Conservation (phyloP, 2,113 vertebrate species). For the Mastomys natalensis region DNA sequence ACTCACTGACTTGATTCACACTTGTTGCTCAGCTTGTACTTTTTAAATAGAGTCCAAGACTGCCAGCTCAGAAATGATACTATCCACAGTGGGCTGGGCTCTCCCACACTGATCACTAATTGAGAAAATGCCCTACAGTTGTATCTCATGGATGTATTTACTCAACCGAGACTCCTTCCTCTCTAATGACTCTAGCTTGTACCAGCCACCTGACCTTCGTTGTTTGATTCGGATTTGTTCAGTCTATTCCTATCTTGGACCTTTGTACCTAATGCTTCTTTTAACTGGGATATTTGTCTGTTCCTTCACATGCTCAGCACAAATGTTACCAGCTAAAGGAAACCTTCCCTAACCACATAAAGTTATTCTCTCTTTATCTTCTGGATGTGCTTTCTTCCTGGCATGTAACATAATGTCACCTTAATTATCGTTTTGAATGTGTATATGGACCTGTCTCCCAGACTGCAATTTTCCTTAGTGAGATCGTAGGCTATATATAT, state of each 20-base stretch:
- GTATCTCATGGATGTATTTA: not conserved
- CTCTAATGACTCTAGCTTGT: not conserved
- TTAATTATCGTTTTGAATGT: not conserved
- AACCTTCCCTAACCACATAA: not conserved
- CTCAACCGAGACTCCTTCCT: not conserved
- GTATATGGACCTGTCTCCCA: not conserved
- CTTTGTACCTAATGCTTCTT: not conserved
- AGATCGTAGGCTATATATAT: not conserved
- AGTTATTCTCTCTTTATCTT: not conserved
- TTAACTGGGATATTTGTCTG: not conserved
- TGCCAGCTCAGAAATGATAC: not conserved
- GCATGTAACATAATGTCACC: not conserved
- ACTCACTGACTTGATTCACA: not conserved
- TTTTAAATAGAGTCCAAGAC: too few relatives aligned
- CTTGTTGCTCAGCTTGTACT: not conserved
- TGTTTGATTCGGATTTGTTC: not conserved
- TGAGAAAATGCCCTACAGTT: not conserved
- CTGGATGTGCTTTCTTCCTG: constrained; percentile 2
- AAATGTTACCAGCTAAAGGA: not conserved
- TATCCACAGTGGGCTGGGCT: not conserved
- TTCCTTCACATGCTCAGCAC: not conserved
- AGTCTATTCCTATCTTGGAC: not conserved
- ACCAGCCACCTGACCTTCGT: not conserved
- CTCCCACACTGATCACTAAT: not conserved
- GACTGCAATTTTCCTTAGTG: not conserved